These are phyloP conservation scores for Gallinago paraguaiae DNA, from an alignment of 2,113 vertebrate species.

Conservation along the genomic window DNA sequence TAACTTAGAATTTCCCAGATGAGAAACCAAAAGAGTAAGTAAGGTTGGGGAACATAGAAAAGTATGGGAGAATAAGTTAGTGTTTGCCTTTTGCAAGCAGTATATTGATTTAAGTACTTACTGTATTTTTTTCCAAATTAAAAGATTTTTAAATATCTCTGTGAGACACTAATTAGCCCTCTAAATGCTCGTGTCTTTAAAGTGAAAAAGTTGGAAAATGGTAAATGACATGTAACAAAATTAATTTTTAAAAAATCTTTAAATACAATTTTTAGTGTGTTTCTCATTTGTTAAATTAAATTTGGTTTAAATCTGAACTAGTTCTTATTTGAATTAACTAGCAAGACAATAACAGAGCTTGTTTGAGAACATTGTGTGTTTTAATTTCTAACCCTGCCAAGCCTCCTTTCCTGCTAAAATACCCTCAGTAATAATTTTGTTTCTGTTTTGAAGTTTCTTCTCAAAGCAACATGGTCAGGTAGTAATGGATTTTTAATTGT, in stretches of 20 bases:
- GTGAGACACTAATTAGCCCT: background rate
- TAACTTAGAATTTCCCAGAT: background rate
- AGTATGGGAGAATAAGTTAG: background rate
- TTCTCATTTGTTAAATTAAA: background rate
- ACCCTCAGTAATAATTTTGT: background rate
- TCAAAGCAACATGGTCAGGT: background rate
- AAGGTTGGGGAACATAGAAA: background rate
- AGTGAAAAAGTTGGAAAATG: background rate
- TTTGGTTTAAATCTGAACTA: background rate
- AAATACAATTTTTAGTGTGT: background rate
- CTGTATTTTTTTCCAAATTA: background rate
- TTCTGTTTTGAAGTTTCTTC: background rate
- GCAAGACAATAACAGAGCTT: background rate
- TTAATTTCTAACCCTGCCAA: background rate
- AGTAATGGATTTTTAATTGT: background rate
- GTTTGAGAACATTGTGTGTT: background rate
- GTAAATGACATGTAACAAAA: background rate
- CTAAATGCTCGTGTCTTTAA: background rate
- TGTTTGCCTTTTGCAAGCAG: background rate
- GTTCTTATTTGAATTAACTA: background rate
- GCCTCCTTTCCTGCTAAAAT: background rate
- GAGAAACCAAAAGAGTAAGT: background rate
- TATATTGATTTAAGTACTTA: background rate
- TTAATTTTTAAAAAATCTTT: rapidly evolving
- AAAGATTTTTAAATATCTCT: background rate